Conservation (phyloP, 2,113 vertebrate genomes). For the Tachuris rubrigastra region DNA sequence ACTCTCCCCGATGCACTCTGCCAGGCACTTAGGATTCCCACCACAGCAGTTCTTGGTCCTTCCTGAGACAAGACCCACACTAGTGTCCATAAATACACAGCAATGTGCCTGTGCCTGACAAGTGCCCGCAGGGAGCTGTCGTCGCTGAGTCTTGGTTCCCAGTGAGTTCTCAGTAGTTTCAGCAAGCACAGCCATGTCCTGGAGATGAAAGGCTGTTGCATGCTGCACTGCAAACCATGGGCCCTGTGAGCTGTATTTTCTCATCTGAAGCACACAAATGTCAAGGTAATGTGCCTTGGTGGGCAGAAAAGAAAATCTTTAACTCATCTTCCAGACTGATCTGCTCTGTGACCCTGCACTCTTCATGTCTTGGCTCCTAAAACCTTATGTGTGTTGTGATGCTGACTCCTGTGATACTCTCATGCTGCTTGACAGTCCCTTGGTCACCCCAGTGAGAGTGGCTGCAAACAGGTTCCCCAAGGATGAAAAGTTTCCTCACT, state of each 20-base stretch:
- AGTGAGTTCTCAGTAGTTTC: background rate
- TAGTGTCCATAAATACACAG: constrained; percentile 4
- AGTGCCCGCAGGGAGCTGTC: background rate
- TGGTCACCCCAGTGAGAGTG: background rate
- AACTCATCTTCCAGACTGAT: background rate
- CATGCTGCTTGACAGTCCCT: background rate
- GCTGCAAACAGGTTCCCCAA: background rate
- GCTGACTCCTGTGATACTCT: background rate
- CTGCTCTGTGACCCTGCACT: background rate
- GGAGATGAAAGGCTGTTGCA: background rate
- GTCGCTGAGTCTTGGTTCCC: background rate
- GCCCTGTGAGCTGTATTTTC: background rate
- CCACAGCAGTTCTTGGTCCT: background rate
- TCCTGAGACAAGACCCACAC: background rate
- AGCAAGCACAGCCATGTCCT: background rate
- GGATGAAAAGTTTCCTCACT: background rate
- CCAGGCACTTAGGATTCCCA: background rate
- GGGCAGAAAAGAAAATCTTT: background rate
- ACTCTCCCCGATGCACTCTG: background rate
- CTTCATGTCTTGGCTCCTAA: background rate
- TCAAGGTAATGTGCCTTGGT: background rate
- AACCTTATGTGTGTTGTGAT: fast-evolving
- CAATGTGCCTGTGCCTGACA: constrained; percentile 22
- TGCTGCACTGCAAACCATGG: background rate
- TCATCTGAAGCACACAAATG: background rate